phyloP scores from a whole-genome alignment of 35 echinoderm and acorn worm genomes.

The Hemicentrotus pulcherrimus region DNA sequence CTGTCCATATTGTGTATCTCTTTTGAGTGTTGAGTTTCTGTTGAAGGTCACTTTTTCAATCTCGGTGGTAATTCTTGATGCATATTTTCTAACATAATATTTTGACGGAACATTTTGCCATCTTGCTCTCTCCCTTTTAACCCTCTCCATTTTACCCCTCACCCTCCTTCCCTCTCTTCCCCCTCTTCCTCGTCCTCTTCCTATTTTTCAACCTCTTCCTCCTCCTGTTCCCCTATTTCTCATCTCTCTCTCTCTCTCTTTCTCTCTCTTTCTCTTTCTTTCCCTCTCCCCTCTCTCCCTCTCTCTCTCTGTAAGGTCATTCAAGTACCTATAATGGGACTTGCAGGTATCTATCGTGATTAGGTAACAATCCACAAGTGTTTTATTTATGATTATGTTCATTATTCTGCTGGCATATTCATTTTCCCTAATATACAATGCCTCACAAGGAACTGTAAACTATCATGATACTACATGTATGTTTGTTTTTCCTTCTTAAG shows the following conservation, averaged over 20 bases:
- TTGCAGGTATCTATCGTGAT: not conserved
- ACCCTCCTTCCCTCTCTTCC: not conserved
- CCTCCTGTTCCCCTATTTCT: not conserved
- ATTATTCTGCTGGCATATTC: not conserved
- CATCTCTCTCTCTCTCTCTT: not conserved
- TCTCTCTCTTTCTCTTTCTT: not conserved
- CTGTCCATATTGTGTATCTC: not conserved
- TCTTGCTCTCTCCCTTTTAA: too few relatives aligned
- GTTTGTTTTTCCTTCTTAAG: too few relatives aligned
- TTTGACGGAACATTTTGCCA: not conserved
- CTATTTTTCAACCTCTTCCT: not conserved
- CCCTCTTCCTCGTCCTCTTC: too few relatives aligned
- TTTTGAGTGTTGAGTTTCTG: not conserved
- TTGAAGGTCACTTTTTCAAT: not conserved
- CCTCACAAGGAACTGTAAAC: not conserved
- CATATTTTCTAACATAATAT: not conserved
- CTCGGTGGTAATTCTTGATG: not conserved
- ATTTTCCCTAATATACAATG: not conserved
- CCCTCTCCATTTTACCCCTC: too few relatives aligned
- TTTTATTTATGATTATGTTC: not conserved
- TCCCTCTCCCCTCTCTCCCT: not conserved
- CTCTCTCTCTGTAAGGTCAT: not conserved
- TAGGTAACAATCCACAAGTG: not conserved
- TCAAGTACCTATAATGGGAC: not conserved
- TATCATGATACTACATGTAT: too few relatives aligned